Percentiles rank a stretch among this genome's conserved stretches.
Conservation (phyloP, 2,797 vertebrate genomes). For the Gymnothorax reevesii region DNA sequence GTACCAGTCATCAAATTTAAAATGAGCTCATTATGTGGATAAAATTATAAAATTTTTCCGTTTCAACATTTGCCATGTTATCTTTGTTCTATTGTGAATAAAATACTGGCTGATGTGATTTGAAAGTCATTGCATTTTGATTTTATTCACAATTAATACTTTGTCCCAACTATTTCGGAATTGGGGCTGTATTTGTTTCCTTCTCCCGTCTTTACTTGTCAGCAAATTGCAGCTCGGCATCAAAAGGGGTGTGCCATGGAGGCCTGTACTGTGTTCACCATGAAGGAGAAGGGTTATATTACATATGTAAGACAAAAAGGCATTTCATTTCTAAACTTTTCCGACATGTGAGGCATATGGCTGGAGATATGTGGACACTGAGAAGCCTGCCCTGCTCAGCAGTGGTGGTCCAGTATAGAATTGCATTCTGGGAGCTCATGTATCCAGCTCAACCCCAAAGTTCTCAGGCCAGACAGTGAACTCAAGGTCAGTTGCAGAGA, state of each 20-base stretch:
- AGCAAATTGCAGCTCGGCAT: conserved; percentile 45
- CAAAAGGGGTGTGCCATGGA: conserved; percentile 43
- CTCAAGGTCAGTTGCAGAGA: conserved; percentile 51
- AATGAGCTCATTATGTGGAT: too few relatives aligned
- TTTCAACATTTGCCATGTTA: too few relatives aligned
- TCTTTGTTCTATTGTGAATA: too few relatives aligned
- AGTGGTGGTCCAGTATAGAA: conserved; percentile 43
- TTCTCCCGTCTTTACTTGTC: conserved; percentile 34
- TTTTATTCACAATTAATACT: too few relatives aligned
- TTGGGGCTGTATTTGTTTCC: conserved; percentile 25
- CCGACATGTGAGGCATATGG: conserved; percentile 31
- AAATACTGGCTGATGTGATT: too few relatives aligned
- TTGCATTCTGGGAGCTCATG: conserved; percentile 42
- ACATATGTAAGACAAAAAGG: conserved; percentile 48
- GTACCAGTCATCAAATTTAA: too few relatives aligned
- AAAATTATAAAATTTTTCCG: too few relatives aligned
- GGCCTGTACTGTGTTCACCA: conserved; percentile 34
- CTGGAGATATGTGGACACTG: conserved; percentile 12
- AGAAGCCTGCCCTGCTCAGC: conserved; percentile 36
- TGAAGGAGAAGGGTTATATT: conserved; percentile 37
- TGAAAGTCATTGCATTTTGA: too few relatives aligned
- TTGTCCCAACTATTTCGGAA: too few relatives aligned
- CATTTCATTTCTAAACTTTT: conserved; percentile 55
- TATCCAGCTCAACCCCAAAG: conserved; percentile 38
- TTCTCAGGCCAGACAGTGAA: conserved; percentile 46